These are phyloP conservation scores for Seriola dumerili DNA, from an alignment of 2,113 vertebrate genomes.

Conservation along the genomic window DNA sequence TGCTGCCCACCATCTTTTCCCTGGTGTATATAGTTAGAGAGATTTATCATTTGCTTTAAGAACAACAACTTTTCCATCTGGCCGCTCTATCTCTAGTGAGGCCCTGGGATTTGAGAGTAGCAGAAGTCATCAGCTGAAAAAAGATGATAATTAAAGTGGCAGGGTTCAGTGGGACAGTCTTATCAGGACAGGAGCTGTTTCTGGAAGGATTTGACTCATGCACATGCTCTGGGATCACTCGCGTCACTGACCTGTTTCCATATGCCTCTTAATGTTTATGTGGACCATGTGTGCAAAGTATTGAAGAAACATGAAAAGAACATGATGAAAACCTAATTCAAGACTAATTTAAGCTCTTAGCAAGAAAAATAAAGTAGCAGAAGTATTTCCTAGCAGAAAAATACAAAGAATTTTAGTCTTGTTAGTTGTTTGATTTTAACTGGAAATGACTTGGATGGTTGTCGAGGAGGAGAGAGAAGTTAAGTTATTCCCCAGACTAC, in stretches of 20 bases:
- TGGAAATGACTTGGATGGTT: background rate
- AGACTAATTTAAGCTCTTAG: background rate
- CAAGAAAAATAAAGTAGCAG: background rate
- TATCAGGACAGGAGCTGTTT: slow-evolving; percentile 36
- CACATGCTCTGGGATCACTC: slow-evolving; percentile 8
- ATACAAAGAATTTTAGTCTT: background rate
- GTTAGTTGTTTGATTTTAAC: background rate
- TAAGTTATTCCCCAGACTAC: background rate
- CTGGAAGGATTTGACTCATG: slow-evolving; percentile 40
- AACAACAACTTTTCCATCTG: slow-evolving; percentile 3
- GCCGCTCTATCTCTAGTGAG: background rate
- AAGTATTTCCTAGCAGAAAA: background rate
- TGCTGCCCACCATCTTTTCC: background rate
- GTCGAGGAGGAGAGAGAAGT: background rate
- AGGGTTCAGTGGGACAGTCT: slow-evolving; percentile 15
- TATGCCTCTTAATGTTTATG: background rate
- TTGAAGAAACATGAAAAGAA: background rate
- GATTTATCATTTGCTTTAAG: background rate
- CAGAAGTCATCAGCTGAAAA: slow-evolving; percentile 26
- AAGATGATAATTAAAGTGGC: slow-evolving; percentile 33
- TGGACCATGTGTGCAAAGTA: background rate
- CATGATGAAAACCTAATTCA: background rate
- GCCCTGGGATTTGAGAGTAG: slow-evolving; percentile 5
- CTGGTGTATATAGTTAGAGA: background rate
- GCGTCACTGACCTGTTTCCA: background rate